Conservation (phyloP, 2,113 vertebrate species). For the Brienomyrus longianalis region DNA sequence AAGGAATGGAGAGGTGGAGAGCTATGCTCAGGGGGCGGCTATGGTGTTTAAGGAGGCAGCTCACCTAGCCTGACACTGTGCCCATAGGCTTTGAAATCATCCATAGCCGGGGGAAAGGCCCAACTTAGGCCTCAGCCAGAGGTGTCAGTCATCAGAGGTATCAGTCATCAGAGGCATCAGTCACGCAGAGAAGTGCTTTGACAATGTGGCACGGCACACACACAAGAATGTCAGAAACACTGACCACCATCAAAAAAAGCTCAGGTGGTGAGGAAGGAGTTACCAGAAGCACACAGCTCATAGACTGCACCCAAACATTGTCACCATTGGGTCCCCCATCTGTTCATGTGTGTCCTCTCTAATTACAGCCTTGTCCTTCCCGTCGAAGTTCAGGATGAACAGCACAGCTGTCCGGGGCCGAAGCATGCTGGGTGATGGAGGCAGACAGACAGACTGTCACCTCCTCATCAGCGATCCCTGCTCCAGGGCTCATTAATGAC, state of each 20-base stretch:
- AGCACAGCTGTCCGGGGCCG: background rate
- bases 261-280: background rate
- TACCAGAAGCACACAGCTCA: background rate
- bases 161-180: background rate
- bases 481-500: background rate
- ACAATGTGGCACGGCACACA: background rate
- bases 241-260: background rate
- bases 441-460: background rate
- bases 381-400: background rate
- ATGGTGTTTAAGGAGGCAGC: background rate
- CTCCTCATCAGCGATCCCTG: background rate
- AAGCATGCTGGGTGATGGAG: background rate
- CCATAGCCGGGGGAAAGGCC: background rate
- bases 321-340: background rate
- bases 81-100: background rate
- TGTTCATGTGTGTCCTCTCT: background rate
- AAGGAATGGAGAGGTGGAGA: background rate
- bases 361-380: background rate
- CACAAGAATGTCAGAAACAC: background rate
- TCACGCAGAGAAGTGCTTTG: background rate
- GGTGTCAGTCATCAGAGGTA: background rate
- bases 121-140: background rate
- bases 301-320: background rate
- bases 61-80: background rate
- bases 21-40: background rate